A percentile compares a stretch with the other conserved stretches of the same genome.
phyloP scores from a whole-genome alignment of 1,140 invertebrate genomes.

The Phthorimaea operculella region DNA sequence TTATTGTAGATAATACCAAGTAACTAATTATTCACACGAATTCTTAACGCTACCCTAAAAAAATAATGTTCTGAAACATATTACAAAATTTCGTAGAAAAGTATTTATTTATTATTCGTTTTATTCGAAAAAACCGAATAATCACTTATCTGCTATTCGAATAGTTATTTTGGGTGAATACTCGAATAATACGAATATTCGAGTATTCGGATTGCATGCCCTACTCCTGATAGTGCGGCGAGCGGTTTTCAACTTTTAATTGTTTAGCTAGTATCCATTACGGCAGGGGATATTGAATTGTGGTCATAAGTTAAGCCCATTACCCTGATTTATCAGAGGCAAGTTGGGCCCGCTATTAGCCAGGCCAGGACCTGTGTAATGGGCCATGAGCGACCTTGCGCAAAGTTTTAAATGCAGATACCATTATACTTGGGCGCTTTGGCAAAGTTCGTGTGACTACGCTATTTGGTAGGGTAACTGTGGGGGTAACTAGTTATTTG shows the following conservation, averaged over 20 bases:
- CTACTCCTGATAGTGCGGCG: not conserved
- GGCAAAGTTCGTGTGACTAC: not conserved
- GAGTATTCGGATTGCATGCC: too few species aligned
- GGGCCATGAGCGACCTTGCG: conserved; percentile 6
- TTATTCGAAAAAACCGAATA: too few species aligned
- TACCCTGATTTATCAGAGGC: conserved; percentile 1
- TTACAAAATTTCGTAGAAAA: too few species aligned
- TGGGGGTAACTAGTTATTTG: not conserved
- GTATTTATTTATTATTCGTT: too few species aligned
- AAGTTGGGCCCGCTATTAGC: conserved; percentile 10
- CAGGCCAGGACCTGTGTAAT: conserved; percentile 20
- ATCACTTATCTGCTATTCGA: too few species aligned
- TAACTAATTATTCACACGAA: too few species aligned
- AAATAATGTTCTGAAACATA: too few species aligned
- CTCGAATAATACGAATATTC: too few species aligned
- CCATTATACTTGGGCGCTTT: not conserved
- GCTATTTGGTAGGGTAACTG: not conserved
- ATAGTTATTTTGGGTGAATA: too few species aligned
- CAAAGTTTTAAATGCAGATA: conserved; percentile 5
- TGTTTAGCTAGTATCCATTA: conserved; percentile 4
- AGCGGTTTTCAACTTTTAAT: conserved; percentile 1
- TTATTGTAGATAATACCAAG: too few species aligned
- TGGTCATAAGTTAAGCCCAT: conserved; percentile 6
- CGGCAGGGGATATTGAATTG: conserved; percentile 3
- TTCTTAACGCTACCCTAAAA: too few species aligned